These are phyloP conservation scores for Cavia aperea DNA, from an alignment of 2,113 vertebrate genomes.

Conservation along the genomic window DNA sequence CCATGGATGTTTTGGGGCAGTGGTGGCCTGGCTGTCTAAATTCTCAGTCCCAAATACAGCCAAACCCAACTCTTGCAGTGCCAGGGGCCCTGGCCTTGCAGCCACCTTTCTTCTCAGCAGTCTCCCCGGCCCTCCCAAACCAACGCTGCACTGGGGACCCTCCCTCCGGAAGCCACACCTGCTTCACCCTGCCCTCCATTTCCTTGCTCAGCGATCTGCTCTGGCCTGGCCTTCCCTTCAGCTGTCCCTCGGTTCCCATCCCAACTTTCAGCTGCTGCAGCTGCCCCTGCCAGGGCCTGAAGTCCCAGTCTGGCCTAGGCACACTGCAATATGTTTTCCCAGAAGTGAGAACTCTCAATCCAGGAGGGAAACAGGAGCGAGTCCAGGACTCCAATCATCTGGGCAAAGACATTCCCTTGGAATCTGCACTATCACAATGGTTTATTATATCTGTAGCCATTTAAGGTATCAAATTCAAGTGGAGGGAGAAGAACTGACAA, in stretches of 20 bases:
- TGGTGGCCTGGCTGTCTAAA: neutral
- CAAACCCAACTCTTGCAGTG: neutral
- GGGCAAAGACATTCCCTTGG: neutral
- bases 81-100: neutral
- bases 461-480: constrained; percentile 56
- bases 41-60: neutral
- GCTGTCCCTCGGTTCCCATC: too few relatives aligned
- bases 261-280: neutral
- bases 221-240: neutral
- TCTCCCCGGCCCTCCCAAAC: too few relatives aligned
- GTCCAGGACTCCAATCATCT: neutral
- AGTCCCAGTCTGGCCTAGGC: neutral
- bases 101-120: neutral
- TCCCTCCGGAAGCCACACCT: neutral
- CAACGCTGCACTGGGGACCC: accelerated
- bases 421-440: neutral
- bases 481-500: constrained; percentile 53
- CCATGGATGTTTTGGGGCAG: neutral
- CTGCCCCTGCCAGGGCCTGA: neutral
- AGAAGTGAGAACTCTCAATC: neutral
- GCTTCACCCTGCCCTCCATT: neutral
- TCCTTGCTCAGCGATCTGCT: neutral
- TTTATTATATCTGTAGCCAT: constrained; percentile 52
- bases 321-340: neutral
- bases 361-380: neutral